These are phyloP conservation scores for Phrixothrix hirtus DNA, from an alignment of 2,888 invertebrate genomes.

Conservation along the genomic window DNA sequence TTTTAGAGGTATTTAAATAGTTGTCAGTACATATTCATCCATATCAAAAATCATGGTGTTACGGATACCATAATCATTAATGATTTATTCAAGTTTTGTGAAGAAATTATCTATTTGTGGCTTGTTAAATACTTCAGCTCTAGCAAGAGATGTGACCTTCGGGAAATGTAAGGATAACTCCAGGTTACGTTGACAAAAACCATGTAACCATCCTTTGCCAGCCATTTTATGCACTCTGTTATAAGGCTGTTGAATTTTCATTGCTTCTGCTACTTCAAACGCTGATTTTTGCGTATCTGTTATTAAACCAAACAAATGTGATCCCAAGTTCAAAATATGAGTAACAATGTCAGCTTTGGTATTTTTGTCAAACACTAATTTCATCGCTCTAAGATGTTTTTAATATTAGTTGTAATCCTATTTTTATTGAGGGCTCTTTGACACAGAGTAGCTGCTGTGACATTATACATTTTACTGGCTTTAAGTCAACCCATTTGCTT, in stretches of 20 bases:
- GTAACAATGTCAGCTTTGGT: not conserved
- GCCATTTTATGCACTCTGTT: not conserved
- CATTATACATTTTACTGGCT: not conserved
- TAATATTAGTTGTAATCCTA: not conserved
- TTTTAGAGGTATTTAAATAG: not conserved
- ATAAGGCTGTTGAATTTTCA: not conserved
- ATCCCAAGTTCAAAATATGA: not conserved
- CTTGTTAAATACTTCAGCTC: not conserved
- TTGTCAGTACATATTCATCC: too few species aligned
- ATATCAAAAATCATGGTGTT: not conserved
- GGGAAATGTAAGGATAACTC: not conserved
- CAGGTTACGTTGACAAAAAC: too few species aligned
- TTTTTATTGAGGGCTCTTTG: not conserved
- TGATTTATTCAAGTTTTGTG: not conserved
- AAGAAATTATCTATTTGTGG: too few species aligned
- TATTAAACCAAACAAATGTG: not conserved
- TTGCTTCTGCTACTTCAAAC: too few species aligned
- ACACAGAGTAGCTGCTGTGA: too few species aligned
- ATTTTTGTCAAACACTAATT: not conserved
- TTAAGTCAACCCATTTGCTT: not conserved
- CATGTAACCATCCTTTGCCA: too few species aligned
- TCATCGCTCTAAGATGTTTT: too few species aligned
- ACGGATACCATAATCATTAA: too few species aligned
- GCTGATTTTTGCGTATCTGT: too few species aligned
- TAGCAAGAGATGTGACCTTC: not conserved